Base-by-base conservation (phyloP, 2,888 invertebrate genomes). In the Chrysolina haemoptera region DNA sequence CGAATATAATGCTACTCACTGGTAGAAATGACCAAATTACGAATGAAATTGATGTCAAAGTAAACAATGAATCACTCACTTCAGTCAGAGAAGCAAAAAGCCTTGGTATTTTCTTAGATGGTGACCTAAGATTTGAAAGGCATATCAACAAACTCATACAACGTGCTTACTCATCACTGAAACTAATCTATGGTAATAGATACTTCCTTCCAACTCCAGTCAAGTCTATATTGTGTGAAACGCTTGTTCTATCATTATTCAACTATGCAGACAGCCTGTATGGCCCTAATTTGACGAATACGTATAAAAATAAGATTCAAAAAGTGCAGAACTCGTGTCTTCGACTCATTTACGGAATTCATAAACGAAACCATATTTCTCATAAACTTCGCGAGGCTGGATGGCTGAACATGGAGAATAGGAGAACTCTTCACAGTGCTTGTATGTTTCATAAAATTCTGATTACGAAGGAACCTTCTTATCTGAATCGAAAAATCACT, bases 301-400 rank as follows among this genome's bases (percentile, higher is more conserved):
- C 16, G 43, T 41, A 63, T 63, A 63, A 63, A 40, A 63, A n/a
- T n/a, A 63, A 63, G n/a, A 63, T 63, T 41, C 63, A 5, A 41
- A 63, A 41, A 40, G 41, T 41, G 14, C 63, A 63, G 40, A 63
- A 41, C 41, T 63, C 16, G 12, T 63, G 63, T 41, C n/a, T n/a
- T n/a, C 35, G 41, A 18, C 12, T 63, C 10, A 63, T 63, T 35
- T 41, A 63, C 16, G 43, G 63, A 1, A 63, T 63, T 14, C 41
- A 16, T 20, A 41, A 14, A n/a, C 43, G 63, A 43, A 43, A 43
- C 1, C 43, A 12, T 14, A 43, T 43, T 43, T 43, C 27, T 27
- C 5, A 27, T 27, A 27, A 27, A 27, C 27, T 27, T 27, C 27
- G 27, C 27, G 27, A 27, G 43, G 43, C 43, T 43, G 43, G 43